A percentile compares a stretch with the other conserved stretches of the same genome.
These are phyloP conservation scores for Tetranychus cinnabarinus DNA, from an alignment of 1,140 invertebrate genomes.

Conservation along the genomic window DNA sequence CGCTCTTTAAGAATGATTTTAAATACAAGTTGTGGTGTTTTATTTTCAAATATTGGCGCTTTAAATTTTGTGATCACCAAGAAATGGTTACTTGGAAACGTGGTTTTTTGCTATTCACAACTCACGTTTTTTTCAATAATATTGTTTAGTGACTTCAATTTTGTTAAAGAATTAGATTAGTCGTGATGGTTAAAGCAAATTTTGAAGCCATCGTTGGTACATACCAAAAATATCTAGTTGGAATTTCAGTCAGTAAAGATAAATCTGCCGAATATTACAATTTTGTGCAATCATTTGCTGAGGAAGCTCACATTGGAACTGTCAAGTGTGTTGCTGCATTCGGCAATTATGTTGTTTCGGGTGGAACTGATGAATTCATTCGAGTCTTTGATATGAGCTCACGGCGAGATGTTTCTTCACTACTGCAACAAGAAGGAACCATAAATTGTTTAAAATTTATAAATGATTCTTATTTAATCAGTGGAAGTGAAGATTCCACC, in stretches of 20 bases:
- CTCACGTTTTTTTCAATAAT: too few species aligned
- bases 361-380: conserved; percentile 64
- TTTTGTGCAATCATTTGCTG: conserved; percentile 51
- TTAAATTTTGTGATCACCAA: too few species aligned
- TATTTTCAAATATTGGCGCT: too few species aligned
- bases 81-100: too few species aligned
- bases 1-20: not conserved
- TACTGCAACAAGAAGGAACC: conserved; percentile 54
- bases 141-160: too few species aligned
- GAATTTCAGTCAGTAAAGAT: not conserved
- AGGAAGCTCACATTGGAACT: conserved; percentile 54
- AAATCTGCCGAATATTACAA: not conserved
- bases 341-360: conserved; percentile 54
- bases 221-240: not conserved
- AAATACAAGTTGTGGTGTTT: too few species aligned
- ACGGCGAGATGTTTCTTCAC: conserved; percentile 44
- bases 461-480: conserved; percentile 47
- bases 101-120: too few species aligned
- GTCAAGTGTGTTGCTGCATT: conserved; percentile 41
- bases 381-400: conserved; percentile 56
- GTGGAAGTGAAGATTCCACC: conserved; percentile 54
- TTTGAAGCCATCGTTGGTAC: not conserved
- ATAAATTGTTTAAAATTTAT: conserved; percentile 51
- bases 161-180: too few species aligned
- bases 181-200: too few species aligned